A percentile compares a stretch with the other conserved stretches of the same genome.
Conservation (phyloP, 2,797 vertebrate genomes). For the Glossophaga mutica region DNA sequence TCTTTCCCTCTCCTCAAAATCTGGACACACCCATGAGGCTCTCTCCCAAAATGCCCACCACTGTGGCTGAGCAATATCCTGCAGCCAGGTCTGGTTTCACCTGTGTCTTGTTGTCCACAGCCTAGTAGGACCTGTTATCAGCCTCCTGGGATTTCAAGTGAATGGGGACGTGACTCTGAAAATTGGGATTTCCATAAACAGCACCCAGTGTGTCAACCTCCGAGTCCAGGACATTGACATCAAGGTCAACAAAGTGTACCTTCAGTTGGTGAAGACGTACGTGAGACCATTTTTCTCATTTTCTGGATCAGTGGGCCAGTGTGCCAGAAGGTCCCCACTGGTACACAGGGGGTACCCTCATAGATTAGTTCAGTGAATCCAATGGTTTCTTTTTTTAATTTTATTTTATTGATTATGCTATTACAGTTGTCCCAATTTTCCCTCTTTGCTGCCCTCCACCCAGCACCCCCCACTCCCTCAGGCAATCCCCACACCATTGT, state of each 20-base stretch:
- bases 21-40: not conserved
- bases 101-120: constrained; percentile 46
- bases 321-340: not conserved
- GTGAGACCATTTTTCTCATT: constrained; percentile 14
- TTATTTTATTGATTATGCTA: no score
- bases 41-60: not conserved
- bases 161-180: fast-evolving
- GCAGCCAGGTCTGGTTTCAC: not conserved
- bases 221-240: not conserved
- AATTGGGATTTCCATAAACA: not conserved
- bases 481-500: no score
- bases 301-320: not conserved
- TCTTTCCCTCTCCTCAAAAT: not conserved
- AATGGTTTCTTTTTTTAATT: no score
- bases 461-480: no score
- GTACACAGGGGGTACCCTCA: no score
- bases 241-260: not conserved
- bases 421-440: no score
- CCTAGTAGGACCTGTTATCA: not conserved
- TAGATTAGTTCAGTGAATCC: not conserved
- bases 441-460: no score
- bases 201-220: not conserved
- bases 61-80: not conserved
- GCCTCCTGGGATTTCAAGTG: not conserved
- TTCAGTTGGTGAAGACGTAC: not conserved